These are phyloP conservation scores for Atta cephalotes DNA, from an alignment of 1,140 invertebrate genomes.

Conservation along the genomic window DNA sequence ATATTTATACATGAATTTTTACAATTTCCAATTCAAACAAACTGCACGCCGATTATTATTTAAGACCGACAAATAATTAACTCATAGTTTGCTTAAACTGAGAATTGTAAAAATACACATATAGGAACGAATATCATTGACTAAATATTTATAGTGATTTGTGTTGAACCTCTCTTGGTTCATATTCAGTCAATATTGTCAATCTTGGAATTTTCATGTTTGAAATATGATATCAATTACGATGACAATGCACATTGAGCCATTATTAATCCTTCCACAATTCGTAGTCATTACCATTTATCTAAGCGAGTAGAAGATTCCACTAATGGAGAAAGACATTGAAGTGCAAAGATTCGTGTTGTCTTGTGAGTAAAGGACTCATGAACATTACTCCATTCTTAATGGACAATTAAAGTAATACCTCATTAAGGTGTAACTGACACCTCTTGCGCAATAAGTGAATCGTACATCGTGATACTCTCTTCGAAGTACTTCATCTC, in stretches of 20 bases:
- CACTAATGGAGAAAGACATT: conserved; percentile 7
- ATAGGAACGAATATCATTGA: too few species aligned
- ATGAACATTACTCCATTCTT: conserved; percentile 10
- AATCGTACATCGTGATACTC: background rate
- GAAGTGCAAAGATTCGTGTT: conserved; percentile 48
- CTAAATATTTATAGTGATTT: too few species aligned
- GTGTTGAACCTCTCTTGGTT: too few species aligned
- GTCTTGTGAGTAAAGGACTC: conserved; percentile 16
- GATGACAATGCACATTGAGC: background rate
- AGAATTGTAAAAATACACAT: too few species aligned
- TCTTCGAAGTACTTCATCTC: conserved; percentile 38
- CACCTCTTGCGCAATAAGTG: conserved; percentile 28
- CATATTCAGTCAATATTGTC: too few species aligned
- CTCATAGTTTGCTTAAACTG: too few species aligned
- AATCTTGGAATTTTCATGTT: background rate
- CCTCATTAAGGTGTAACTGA: conserved; percentile 57
- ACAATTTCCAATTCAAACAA: too few species aligned
- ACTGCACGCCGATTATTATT: too few species aligned
- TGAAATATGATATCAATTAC: background rate
- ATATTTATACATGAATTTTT: too few species aligned
- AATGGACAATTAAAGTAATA: conserved; percentile 63
- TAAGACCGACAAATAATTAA: too few species aligned
- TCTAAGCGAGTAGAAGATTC: conserved; percentile 28
- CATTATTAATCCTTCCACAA: background rate
- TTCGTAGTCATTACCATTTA: background rate